phyloP scores from a whole-genome alignment of 2,797 vertebrate genomes.

The Gallinago solitaria region DNA sequence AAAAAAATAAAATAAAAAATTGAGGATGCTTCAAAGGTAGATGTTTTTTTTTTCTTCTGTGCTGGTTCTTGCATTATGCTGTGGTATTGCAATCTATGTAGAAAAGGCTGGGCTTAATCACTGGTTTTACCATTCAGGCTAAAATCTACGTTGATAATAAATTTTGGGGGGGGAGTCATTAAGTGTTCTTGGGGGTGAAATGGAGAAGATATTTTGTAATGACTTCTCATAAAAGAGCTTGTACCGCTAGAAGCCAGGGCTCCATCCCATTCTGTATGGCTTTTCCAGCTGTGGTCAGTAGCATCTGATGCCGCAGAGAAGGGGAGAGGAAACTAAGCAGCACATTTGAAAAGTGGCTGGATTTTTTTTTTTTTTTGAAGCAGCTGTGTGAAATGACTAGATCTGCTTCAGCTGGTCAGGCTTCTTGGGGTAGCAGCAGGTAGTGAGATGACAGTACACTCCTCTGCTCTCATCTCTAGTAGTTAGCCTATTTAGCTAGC shows the following conservation, averaged over 20 bases:
- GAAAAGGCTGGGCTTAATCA: background rate
- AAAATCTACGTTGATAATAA: rapidly evolving
- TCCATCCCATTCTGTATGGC: background rate
- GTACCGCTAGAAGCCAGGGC: background rate
- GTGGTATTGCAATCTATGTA: background rate
- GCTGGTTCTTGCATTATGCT: background rate
- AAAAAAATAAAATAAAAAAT: background rate
- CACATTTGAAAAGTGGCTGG: background rate
- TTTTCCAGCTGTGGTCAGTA: background rate
- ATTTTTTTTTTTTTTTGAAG: background rate
- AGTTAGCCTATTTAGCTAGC: background rate
- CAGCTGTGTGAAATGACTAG: background rate
- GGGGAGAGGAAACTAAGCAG: background rate
- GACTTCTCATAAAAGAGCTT: background rate
- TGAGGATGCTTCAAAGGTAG: background rate
- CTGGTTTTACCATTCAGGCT: background rate
- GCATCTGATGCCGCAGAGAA: background rate
- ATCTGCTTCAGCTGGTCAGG: background rate
- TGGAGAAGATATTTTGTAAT: background rate
- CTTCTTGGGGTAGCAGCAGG: background rate
- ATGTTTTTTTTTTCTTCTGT: background rate
- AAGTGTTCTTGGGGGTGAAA: background rate
- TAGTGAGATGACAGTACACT: background rate
- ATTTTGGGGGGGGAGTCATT: rapidly evolving
- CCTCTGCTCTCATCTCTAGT: background rate